Conservation (phyloP, 2,888 invertebrate species). For the Cephonodes hylas region DNA sequence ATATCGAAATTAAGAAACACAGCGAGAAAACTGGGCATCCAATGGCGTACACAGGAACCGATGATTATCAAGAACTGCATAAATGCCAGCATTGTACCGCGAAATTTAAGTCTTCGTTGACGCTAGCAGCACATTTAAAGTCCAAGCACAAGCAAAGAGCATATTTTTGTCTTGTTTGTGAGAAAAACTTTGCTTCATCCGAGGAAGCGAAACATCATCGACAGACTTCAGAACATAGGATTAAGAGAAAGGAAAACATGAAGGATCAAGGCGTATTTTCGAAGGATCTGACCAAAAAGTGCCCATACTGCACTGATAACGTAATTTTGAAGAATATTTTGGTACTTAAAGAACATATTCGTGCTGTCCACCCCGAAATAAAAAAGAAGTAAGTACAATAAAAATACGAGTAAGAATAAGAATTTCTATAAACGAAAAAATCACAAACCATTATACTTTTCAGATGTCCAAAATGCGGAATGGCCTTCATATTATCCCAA, state of each 20-base stretch:
- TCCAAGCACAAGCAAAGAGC: constrained; percentile 80
- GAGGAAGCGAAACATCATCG: constrained; percentile 85
- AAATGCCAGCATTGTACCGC: constrained; percentile 82
- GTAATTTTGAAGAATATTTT: constrained; percentile 74
- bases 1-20: constrained; percentile 86
- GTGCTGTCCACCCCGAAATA: constrained; percentile 81
- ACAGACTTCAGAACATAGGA: constrained; percentile 83
- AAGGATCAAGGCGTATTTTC: constrained; percentile 56
- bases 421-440: not conserved
- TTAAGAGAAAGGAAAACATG: constrained; percentile 72
- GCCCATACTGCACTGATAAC: constrained; percentile 81
- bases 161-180: constrained; percentile 86
- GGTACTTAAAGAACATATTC: constrained; percentile 83
- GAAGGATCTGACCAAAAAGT: constrained; percentile 74
- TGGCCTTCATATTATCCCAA: constrained; percentile 85
- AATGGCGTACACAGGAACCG: constrained; percentile 78
- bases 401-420: not conserved
- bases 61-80: constrained; percentile 84
- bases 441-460: not conserved
- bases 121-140: constrained; percentile 85
- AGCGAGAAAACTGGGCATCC: constrained; percentile 75
- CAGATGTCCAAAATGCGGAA: constrained; percentile 87
- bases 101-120: constrained; percentile 82
- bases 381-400: constrained; percentile 79
- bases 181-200: constrained; percentile 81